Evolutionary conservation across 2,888 invertebrate species (phyloP).

Genomic region (Phortica magna): DNA sequence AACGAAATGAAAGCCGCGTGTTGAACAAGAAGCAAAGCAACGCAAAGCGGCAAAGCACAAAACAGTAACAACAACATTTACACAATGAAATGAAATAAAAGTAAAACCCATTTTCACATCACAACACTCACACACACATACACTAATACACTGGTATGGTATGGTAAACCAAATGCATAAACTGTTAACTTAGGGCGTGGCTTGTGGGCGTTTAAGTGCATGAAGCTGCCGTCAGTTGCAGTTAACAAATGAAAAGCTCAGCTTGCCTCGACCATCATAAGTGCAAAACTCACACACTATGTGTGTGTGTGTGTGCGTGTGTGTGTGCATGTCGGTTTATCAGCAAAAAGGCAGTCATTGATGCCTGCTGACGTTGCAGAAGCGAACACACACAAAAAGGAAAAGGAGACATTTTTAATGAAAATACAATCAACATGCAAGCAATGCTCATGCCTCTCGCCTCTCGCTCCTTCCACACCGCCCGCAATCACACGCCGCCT

Average conservation of each 20-base stretch:
- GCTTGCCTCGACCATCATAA: background rate
- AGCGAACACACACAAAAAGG: conserved; percentile 26
- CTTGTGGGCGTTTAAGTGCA: conserved; percentile 7
- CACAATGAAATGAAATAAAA: conserved; percentile 65
- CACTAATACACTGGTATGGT: background rate
- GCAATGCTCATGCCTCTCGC: conserved; percentile 2
- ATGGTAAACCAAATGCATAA: background rate
- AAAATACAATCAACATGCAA: conserved; percentile 11
- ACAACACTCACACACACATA: background rate
- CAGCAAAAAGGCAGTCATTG: conserved; percentile 30
- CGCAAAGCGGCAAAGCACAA: conserved; percentile 26
- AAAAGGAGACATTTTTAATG: background rate
- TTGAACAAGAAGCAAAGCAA: conserved; percentile 14
- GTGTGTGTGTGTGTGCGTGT: conserved; percentile 21
- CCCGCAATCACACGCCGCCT: background rate
- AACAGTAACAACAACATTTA: conserved; percentile 20
- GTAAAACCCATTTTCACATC: conserved; percentile 70
- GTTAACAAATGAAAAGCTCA: conserved; percentile 28
- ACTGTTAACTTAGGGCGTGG: conserved; percentile 6
- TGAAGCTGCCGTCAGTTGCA: conserved; percentile 21
- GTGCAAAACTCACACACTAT: background rate
- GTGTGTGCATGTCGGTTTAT: conserved; percentile 18
- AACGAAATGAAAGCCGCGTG: background rate
- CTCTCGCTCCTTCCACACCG: background rate
- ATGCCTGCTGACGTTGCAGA: conserved; percentile 31